These are phyloP conservation scores for Dasypolia templi DNA, from an alignment of 2,888 invertebrate species.

Conservation along the genomic window DNA sequence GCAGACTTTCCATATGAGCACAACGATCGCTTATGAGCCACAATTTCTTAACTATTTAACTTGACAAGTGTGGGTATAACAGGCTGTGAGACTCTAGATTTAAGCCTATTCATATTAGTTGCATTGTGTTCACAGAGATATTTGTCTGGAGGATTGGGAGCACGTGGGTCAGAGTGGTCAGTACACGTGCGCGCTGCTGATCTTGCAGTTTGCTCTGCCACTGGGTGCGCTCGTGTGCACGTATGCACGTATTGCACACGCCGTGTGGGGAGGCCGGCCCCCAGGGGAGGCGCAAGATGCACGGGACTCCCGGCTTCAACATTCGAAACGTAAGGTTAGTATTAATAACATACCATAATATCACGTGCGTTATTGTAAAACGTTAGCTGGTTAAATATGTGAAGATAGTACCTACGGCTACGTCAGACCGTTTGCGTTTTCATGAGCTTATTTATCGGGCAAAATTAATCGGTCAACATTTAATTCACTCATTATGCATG, in stretches of 20 bases:
- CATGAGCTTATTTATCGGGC: neutral
- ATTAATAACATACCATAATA: neutral
- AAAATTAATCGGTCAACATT: neutral
- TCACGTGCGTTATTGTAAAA: neutral
- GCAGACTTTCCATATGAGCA: too few species aligned
- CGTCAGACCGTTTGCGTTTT: neutral
- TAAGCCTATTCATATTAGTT: neutral
- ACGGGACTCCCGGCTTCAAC: constrained; percentile 95
- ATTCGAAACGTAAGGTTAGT: constrained; percentile 96
- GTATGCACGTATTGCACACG: constrained; percentile 95
- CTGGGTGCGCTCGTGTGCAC: constrained; percentile 95
- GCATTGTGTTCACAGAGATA: constrained; percentile 89
- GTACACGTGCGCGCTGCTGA: constrained; percentile 94
- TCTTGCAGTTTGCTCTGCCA: constrained; percentile 96
- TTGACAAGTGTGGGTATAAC: too few species aligned
- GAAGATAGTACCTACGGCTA: too few species aligned
- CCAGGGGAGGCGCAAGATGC: constrained; percentile 97
- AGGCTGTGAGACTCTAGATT: neutral
- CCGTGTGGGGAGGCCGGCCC: constrained; percentile 96
- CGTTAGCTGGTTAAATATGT: neutral
- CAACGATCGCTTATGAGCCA: too few species aligned
- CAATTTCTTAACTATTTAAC: too few species aligned
- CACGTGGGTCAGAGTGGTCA: constrained; percentile 91
- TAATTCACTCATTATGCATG: too few species aligned
- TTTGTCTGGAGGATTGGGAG: constrained; percentile 94